These are phyloP conservation scores for Colletes gigas DNA, from an alignment of 1,140 invertebrate species.

Conservation along the genomic window DNA sequence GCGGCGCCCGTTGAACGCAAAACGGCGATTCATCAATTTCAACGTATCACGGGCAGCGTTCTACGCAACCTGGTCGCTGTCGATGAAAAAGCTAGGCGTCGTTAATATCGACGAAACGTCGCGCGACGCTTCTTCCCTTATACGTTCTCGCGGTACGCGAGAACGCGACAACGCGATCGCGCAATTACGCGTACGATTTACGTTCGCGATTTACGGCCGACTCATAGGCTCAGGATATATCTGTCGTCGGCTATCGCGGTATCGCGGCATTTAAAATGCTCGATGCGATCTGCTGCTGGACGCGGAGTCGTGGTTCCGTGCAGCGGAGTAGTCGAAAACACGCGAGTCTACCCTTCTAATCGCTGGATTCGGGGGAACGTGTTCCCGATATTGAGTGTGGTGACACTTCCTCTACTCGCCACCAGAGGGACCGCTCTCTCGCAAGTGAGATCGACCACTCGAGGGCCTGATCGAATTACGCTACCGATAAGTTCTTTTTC, in stretches of 20 bases:
- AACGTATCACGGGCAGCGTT: constrained; percentile 47
- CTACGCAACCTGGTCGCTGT: constrained; percentile 35
- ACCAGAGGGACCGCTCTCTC: too few species aligned
- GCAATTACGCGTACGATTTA: not conserved
- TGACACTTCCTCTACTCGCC: too few species aligned
- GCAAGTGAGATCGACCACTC: too few species aligned
- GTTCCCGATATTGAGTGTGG: not conserved
- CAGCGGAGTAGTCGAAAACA: not conserved
- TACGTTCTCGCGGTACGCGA: too few species aligned
- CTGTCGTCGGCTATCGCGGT: not conserved
- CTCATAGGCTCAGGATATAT: not conserved
- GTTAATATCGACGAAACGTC: constrained; percentile 33
- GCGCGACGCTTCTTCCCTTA: not conserved
- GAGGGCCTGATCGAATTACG: too few species aligned
- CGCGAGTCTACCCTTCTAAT: not conserved
- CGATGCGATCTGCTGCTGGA: not conserved
- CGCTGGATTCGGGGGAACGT: not conserved
- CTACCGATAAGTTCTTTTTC: too few species aligned
- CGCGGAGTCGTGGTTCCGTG: constrained; percentile 2
- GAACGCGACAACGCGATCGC: constrained; percentile 14
- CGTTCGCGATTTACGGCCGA: not conserved
- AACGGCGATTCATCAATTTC: constrained; percentile 64
- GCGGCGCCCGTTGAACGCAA: constrained; percentile 24
- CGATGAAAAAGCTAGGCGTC: constrained; percentile 57
- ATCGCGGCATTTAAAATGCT: constrained; percentile 17